A percentile compares a stretch with the other conserved stretches of the same genome.
These are phyloP conservation scores for Eudasyphora cyanicolor DNA, from an alignment of 2,888 invertebrate species.

Conservation along the genomic window DNA sequence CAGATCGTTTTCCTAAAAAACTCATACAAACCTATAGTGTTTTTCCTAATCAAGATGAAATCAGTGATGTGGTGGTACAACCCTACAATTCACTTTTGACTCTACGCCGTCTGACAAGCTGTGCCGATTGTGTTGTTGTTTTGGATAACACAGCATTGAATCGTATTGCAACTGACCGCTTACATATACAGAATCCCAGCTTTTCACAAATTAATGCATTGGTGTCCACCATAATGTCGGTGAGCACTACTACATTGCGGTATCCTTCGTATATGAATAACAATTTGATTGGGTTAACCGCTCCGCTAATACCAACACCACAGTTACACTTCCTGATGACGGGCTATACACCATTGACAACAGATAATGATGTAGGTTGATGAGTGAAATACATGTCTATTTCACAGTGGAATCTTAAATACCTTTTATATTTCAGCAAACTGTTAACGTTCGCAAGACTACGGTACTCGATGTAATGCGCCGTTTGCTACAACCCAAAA, in stretches of 20 bases:
- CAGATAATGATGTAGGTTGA: constrained; percentile 86
- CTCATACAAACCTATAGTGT: constrained; percentile 99
- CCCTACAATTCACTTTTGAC: constrained; percentile 98
- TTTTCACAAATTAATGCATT: constrained; percentile 98
- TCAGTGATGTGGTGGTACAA: constrained; percentile 97
- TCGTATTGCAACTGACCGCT: constrained; percentile 94
- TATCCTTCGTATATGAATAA: constrained; percentile 99
- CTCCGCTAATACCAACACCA: constrained; percentile 98
- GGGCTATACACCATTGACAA: constrained; percentile 96
- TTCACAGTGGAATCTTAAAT: background rate
- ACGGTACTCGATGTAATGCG: constrained; percentile 99
- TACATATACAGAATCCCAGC: constrained; percentile 97
- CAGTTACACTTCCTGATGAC: constrained; percentile 99
- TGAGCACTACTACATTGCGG: constrained; percentile 93
- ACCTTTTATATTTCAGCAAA: constrained; percentile 68
- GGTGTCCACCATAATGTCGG: constrained; percentile 99
- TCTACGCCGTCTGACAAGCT: constrained; percentile 94
- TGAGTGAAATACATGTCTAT: no score
- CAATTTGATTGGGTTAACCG: constrained; percentile 96
- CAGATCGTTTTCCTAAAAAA: constrained; percentile 98
- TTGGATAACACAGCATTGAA: constrained; percentile 98
- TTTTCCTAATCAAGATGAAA: constrained; percentile 98
- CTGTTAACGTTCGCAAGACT: constrained; percentile 92
- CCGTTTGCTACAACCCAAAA: constrained; percentile 96
- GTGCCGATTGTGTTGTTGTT: constrained; percentile 98